A percentile compares a stretch with the other conserved stretches of the same genome.
Evolutionary conservation across 2,888 invertebrate genomes (phyloP).

Genomic region (Lasioglossum malachurum): DNA sequence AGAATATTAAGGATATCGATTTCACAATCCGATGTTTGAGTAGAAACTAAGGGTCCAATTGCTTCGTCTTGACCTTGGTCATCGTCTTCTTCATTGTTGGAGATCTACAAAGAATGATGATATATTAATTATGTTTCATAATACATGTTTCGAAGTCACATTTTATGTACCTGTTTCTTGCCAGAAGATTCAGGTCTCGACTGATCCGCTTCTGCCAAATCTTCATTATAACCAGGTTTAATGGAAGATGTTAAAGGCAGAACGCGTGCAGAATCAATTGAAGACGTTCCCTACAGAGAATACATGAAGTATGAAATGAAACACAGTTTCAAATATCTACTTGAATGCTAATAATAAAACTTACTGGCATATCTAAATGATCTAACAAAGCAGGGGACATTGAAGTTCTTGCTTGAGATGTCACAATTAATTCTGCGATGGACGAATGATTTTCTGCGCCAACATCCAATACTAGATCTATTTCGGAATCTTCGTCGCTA

Average conservation of each 20-base stretch:
- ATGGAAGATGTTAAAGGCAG: constrained; percentile 64
- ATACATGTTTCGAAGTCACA: neutral
- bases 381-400: constrained; percentile 64
- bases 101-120: constrained; percentile 40
- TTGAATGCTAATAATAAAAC: constrained; percentile 12
- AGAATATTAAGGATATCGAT: constrained; percentile 44
- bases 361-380: constrained; percentile 63
- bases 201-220: constrained; percentile 93
- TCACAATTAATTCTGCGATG: constrained; percentile 35
- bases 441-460: constrained; percentile 71
- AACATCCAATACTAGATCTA: constrained; percentile 70
- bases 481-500: constrained; percentile 80
- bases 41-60: constrained; percentile 40
- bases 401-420: constrained; percentile 55
- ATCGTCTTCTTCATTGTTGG: constrained; percentile 62
- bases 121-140: neutral
- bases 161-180: constrained; percentile 75
- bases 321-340: neutral
- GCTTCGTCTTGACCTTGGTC: constrained; percentile 67
- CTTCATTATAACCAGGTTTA: constrained; percentile 87
- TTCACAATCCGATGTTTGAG: constrained; percentile 63
- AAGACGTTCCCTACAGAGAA: constrained; percentile 65
- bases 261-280: constrained; percentile 60
- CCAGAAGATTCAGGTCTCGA: constrained; percentile 86
- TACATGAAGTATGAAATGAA: neutral